Evolutionary conservation across 2,888 invertebrate genomes (phyloP).

Genomic region (Anticlea derivata): DNA sequence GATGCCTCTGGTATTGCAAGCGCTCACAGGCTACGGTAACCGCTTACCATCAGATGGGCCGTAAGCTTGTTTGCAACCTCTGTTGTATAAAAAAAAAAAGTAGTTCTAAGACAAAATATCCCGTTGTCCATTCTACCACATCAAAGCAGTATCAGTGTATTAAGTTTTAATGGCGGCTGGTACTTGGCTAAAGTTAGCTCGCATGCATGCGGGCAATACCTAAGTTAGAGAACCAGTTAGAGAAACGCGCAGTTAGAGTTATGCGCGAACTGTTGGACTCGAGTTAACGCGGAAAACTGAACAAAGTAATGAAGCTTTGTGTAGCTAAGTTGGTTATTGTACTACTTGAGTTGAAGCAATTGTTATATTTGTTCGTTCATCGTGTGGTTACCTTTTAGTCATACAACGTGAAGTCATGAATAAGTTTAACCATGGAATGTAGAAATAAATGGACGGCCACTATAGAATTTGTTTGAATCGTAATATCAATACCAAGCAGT

Average conservation of each 20-base stretch:
- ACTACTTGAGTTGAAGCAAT: background rate
- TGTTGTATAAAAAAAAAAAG: no score
- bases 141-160: conserved; percentile 24
- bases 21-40: no score
- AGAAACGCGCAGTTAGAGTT: conserved; percentile 24
- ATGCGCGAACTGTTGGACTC: conserved; percentile 25
- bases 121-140: conserved; percentile 15
- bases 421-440: no score
- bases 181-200: conserved; percentile 44
- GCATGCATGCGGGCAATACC: conserved; percentile 21
- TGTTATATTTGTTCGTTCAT: background rate
- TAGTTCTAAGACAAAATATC: background rate
- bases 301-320: conserved; percentile 14
- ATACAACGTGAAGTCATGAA: no score
- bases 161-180: conserved; percentile 66
- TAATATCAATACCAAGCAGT: no score
- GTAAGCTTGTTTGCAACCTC: no score
- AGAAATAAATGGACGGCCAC: no score
- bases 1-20: no score
- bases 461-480: no score
- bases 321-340: conserved; percentile 6
- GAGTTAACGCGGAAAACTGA: conserved; percentile 22
- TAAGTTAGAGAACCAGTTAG: conserved; percentile 23
- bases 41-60: no score
- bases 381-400: background rate